Percentiles rank a stretch among this genome's conserved stretches.
Evolutionary conservation across 1,140 invertebrate species (phyloP).

Genomic region (Drosophila parabipectinata): DNA sequence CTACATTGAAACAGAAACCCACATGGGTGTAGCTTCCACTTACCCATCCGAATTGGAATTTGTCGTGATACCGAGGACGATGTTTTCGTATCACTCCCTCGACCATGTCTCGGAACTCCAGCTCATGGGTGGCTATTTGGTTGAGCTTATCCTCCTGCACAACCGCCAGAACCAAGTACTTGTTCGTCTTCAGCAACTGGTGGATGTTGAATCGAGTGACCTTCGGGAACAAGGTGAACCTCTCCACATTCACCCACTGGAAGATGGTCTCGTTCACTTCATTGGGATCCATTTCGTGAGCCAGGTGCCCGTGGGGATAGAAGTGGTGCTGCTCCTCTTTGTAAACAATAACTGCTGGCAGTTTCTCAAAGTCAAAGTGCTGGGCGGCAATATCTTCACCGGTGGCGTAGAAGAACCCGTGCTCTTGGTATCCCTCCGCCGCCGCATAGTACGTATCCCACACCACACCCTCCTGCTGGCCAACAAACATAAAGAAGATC

Average conservation of each 20-base stretch:
- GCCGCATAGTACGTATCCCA: conserved; percentile 92
- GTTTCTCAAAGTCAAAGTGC: conserved; percentile 87
- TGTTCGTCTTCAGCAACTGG: conserved; percentile 92
- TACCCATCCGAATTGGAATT: conserved; percentile 96
- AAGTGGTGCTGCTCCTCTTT: conserved; percentile 91
- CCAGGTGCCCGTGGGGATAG: conserved; percentile 86
- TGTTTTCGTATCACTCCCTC: conserved; percentile 92
- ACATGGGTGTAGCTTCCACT: conserved; percentile 1
- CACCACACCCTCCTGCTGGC: conserved; percentile 89
- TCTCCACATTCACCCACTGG: conserved; percentile 95
- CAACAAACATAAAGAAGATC: conserved; percentile 95
- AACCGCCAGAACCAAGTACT: conserved; percentile 93
- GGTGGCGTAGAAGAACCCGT: conserved; percentile 93
- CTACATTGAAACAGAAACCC: not conserved
- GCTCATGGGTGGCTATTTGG: conserved; percentile 91
- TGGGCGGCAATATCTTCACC: conserved; percentile 88
- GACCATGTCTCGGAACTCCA: conserved; percentile 93
- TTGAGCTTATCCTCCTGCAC: conserved; percentile 94
- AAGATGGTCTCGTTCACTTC: conserved; percentile 88
- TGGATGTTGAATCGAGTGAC: conserved; percentile 92
- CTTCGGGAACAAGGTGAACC: conserved; percentile 96
- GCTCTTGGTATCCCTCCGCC: conserved; percentile 91
- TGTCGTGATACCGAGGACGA: conserved; percentile 90
- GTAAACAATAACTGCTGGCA: conserved; percentile 92
- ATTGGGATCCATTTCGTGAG: conserved; percentile 84